These are phyloP conservation scores for Morbakka virulenta DNA, from an alignment of 30 jellyfish, hydroid and myxozoan species.

Conservation along the genomic window DNA sequence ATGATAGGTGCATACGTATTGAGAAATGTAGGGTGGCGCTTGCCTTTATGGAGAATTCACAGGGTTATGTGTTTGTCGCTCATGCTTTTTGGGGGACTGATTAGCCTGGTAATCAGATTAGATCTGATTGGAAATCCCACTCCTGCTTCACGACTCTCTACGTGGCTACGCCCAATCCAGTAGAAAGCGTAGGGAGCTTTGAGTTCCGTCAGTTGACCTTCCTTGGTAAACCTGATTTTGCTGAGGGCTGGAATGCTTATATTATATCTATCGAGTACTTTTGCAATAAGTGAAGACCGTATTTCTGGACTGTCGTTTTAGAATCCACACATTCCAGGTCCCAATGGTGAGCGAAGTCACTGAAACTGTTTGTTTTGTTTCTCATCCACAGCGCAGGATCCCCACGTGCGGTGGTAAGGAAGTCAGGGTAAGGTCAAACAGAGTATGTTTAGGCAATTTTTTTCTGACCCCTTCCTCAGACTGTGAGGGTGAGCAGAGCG, in stretches of 20 bases:
- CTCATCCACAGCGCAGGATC: background rate
- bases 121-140: conserved; percentile 1
- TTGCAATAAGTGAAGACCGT: conserved; percentile 9
- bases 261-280: background rate
- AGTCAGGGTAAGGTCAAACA: background rate
- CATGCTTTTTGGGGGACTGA: background rate
- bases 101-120: background rate
- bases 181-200: background rate
- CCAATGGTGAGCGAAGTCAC: background rate
- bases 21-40: conserved; percentile 6
- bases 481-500: too few relatives aligned
- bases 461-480: too few relatives aligned
- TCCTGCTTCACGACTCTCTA: conserved; percentile 9
- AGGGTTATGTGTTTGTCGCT: conserved; percentile 38
- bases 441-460: background rate
- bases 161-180: background rate
- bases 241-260: conserved; percentile 4
- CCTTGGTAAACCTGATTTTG: background rate
- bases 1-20: conserved; percentile 41
- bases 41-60: conserved; percentile 5
- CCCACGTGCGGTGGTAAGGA: background rate
- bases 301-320: background rate
- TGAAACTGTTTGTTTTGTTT: too few relatives aligned
- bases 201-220: background rate
- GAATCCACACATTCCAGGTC: background rate